Evolutionary conservation across 2,888 invertebrate species (phyloP).

Genomic region (Platycnemis pennipes): DNA sequence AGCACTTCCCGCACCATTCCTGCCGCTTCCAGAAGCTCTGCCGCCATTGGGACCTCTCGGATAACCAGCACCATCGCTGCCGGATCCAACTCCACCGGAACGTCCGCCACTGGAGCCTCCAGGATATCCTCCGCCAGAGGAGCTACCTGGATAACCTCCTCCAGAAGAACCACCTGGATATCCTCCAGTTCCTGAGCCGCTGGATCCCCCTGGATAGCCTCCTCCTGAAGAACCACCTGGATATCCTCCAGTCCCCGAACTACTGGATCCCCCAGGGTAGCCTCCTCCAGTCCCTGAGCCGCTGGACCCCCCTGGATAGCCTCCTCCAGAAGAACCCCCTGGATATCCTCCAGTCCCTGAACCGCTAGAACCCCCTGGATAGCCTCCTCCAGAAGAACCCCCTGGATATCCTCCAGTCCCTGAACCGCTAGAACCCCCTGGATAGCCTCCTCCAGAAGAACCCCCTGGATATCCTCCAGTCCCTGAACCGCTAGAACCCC

Average conservation of each 20-base stretch:
- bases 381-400: background rate
- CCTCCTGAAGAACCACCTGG: background rate
- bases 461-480: background rate
- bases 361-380: background rate
- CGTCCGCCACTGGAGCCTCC: background rate
- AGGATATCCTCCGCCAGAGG: background rate
- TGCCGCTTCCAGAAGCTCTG: background rate
- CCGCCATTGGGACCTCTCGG: constrained; percentile 23
- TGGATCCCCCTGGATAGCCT: constrained; percentile 5
- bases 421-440: too few relatives aligned
- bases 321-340: background rate
- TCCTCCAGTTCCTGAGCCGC: background rate
- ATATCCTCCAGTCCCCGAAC: background rate
- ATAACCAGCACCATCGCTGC: background rate
- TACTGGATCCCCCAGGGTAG: constrained; percentile 5
- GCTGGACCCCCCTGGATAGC: background rate
- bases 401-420: constrained; percentile 4
- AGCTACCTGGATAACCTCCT: background rate
- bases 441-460: background rate
- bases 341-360: background rate
- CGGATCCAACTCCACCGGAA: background rate
- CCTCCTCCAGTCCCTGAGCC: background rate
- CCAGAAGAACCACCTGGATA: background rate
- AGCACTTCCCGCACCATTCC: background rate
- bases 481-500: background rate